phyloP scores from a whole-genome alignment of 2,888 invertebrate species.

The Amphipoea oculea region DNA sequence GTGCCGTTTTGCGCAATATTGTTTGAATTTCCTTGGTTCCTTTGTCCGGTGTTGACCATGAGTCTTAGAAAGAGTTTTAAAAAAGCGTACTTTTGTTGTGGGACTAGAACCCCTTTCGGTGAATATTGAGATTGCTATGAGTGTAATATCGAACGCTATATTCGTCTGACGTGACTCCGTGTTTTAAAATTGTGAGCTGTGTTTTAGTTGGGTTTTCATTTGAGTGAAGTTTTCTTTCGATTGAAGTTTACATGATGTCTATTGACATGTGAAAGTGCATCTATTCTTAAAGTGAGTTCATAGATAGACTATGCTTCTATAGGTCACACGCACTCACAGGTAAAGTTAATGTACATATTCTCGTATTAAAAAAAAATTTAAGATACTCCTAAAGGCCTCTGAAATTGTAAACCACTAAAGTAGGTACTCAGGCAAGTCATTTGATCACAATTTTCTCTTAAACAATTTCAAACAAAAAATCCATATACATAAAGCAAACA shows the following conservation, averaged over 20 bases:
- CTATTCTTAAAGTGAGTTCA: neutral
- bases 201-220: slow-evolving; percentile 12
- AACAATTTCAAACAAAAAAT: slow-evolving; percentile 69
- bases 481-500: slow-evolving; percentile 71
- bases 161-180: slow-evolving; percentile 41
- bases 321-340: neutral
- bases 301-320: neutral
- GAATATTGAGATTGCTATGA: slow-evolving; percentile 42
- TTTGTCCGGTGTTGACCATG: slow-evolving; percentile 65
- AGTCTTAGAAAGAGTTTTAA: slow-evolving; percentile 29
- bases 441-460: slow-evolving; percentile 50
- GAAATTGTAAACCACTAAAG: slow-evolving; percentile 16
- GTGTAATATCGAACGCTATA: slow-evolving; percentile 49
- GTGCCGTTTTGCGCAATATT: slow-evolving; percentile 78
- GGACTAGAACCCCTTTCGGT: slow-evolving; percentile 48
- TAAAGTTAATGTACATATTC: neutral
- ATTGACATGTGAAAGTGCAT: neutral
- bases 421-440: slow-evolving; percentile 30
- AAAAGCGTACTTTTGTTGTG: slow-evolving; percentile 45
- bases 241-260: neutral
- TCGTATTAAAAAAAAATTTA: neutral
- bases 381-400: neutral
- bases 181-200: slow-evolving; percentile 39
- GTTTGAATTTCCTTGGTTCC: slow-evolving; percentile 69
- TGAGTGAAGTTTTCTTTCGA: neutral